Base-by-base conservation (phyloP, 1,140 invertebrate genomes). In the Sycophila sp. region DNA sequence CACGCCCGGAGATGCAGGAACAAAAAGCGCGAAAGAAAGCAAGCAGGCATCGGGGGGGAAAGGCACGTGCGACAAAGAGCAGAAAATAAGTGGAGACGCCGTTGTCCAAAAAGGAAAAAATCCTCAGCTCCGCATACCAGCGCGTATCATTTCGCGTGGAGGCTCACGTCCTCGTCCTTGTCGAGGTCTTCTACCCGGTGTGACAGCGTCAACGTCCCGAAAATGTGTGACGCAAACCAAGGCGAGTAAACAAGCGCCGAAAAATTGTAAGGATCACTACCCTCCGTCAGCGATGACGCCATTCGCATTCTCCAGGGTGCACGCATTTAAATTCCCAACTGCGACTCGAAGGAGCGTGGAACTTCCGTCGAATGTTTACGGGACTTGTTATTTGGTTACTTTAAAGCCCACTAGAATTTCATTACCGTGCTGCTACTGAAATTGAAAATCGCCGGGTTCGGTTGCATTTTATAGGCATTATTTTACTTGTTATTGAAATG, bases 191-290 rank as follows among this genome's bases (percentile, higher is more conserved):
- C 80, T 71, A 84, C 81, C 78, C 74, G 56, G 59, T 22, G 38
- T 19, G 22, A 32, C 30, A 47, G 75, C 78, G 81, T 83, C 80
- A 85, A 83, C 73, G 78, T 55, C 81, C 80, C 76, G n/a, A 32
- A 78, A 81, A 81, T 80, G 78, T 83, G 78, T 83, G 82, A 83
- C 80, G 81, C 82, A 83, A 84, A 81, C 63, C 36, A 7, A 6
- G 38, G n/a, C 60, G 51, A 78, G 69, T 78, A 70, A 71, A 73
- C 60, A 65, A 70, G 38, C 51, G 73, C 71, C 51, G 51, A 75
- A 77, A 80, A 77, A 80, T 72, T 72, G 62, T 49, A 76, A 69
- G 65, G 60, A 28, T 63, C 22, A 67, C 22, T 53, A 26, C 49
- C 34, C 49, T 32, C 64, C 65, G 3, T 6, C 13, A 53, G n/a